phyloP scores from a whole-genome alignment of 23 tunicate species.

The Trididemnum miniatum region DNA sequence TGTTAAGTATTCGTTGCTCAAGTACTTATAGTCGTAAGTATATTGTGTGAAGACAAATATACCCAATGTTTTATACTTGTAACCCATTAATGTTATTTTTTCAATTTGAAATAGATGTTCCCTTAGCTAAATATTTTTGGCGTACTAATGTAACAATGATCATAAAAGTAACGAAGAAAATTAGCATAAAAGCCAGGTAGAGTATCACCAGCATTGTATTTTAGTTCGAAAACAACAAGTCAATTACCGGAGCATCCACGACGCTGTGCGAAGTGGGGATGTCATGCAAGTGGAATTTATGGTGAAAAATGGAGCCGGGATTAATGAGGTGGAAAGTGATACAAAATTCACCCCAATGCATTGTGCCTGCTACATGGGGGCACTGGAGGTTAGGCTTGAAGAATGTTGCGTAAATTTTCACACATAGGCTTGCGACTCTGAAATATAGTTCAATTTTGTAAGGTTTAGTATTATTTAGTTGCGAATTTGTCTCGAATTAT shows the following conservation, averaged over 20 bases:
- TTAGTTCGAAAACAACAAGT: conserved; percentile 42
- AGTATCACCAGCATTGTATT: too few species aligned
- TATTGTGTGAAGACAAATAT: too few species aligned
- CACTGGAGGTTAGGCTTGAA: conserved; percentile 55
- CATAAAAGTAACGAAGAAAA: too few species aligned
- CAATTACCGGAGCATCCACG: conserved; percentile 67
- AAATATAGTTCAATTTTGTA: neutral
- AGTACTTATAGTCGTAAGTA: too few species aligned
- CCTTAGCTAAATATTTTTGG: too few species aligned
- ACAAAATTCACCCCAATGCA: conserved; percentile 86
- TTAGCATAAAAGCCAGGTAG: too few species aligned
- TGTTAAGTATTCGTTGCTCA: too few species aligned
- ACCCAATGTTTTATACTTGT: too few species aligned
- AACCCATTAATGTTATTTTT: too few species aligned
- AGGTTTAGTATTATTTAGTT: neutral
- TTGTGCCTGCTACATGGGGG: conserved; percentile 78
- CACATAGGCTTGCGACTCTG: neutral
- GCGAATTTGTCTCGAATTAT: too few species aligned
- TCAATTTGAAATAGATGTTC: too few species aligned
- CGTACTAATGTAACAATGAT: too few species aligned
- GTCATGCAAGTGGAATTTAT: conserved; percentile 60
- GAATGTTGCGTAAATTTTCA: neutral
- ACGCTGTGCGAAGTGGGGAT: conserved; percentile 71
- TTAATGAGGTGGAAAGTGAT: conserved; percentile 76
- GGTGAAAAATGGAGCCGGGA: conserved; percentile 84